Conservation (phyloP, 1,140 invertebrate genomes). For the Atopsyche davidsoni region DNA sequence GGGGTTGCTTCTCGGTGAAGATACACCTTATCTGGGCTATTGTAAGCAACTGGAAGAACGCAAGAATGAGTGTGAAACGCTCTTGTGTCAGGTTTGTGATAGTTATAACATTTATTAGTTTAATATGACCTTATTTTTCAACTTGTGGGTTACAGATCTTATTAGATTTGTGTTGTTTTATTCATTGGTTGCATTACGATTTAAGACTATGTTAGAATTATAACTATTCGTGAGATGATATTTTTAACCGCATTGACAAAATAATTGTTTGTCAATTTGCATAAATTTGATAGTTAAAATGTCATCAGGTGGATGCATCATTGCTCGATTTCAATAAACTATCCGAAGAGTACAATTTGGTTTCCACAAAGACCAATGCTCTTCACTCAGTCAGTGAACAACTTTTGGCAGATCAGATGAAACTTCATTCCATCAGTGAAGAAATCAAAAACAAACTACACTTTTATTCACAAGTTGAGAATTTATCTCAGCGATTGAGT, state of each 20-base stretch:
- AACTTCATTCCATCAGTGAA: slow-evolving; percentile 70
- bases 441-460: slow-evolving; percentile 74
- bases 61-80: slow-evolving; percentile 62
- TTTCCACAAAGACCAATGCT: slow-evolving; percentile 85
- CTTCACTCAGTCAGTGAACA: slow-evolving; percentile 86
- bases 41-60: slow-evolving; percentile 63
- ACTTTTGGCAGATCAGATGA: slow-evolving; percentile 78
- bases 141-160: no score
- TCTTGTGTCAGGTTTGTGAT: slow-evolving; percentile 64
- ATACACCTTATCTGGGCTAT: slow-evolving; percentile 61
- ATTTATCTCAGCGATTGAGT: slow-evolving; percentile 70
- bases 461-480: slow-evolving; percentile 81
- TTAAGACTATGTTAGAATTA: no score
- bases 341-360: slow-evolving; percentile 72
- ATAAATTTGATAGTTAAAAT: neutral
- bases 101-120: no score
- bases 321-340: slow-evolving; percentile 66
- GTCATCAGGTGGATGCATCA: slow-evolving; percentile 65
- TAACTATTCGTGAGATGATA: no score
- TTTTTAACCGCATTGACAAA: no score
- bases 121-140: no score
- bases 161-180: slow-evolving; percentile 13
- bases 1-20: slow-evolving; percentile 56
- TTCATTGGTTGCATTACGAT: slow-evolving; percentile 1
- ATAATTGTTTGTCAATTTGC: neutral